phyloP scores from a whole-genome alignment of 2,113 vertebrate species.

The Alethe castanea region DNA sequence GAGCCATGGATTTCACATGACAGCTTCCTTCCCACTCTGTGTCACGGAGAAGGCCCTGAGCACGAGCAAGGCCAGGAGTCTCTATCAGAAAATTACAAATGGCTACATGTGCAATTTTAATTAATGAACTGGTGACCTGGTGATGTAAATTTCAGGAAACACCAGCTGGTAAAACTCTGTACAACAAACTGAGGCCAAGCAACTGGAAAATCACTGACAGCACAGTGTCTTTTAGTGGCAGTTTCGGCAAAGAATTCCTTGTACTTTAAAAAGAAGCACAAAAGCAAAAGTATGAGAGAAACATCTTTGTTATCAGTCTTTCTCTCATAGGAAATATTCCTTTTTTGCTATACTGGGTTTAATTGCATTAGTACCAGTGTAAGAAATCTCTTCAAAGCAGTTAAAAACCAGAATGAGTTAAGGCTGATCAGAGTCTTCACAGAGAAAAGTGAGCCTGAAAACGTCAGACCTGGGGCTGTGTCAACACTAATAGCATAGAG shows the following conservation, averaged over 20 bases:
- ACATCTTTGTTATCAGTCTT: not conserved
- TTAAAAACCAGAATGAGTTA: not conserved
- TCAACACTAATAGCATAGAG: not conserved
- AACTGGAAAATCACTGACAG: conserved; percentile 36
- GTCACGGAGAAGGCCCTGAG: not conserved
- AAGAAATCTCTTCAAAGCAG: not conserved
- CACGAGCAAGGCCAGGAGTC: not conserved
- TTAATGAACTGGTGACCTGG: conserved; percentile 37
- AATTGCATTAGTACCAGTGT: not conserved
- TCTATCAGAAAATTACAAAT: conserved; percentile 23
- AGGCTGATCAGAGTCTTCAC: not conserved
- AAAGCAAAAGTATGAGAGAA: not conserved
- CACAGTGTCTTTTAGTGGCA: not conserved
- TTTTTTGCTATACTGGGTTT: not conserved
- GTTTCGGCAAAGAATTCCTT: not conserved
- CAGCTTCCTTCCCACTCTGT: not conserved
- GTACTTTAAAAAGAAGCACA: not conserved
- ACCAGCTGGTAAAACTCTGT: conserved; percentile 37
- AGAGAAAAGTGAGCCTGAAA: not conserved
- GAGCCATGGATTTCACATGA: not conserved
- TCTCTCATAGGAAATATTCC: not conserved
- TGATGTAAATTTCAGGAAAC: not conserved
- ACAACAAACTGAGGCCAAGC: not conserved
- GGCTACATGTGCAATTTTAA: conserved; percentile 33
- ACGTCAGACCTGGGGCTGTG: not conserved